A percentile compares a stretch with the other conserved stretches of the same genome.
phyloP scores from a whole-genome alignment of 2,113 vertebrate species.

The Noturus placidus region DNA sequence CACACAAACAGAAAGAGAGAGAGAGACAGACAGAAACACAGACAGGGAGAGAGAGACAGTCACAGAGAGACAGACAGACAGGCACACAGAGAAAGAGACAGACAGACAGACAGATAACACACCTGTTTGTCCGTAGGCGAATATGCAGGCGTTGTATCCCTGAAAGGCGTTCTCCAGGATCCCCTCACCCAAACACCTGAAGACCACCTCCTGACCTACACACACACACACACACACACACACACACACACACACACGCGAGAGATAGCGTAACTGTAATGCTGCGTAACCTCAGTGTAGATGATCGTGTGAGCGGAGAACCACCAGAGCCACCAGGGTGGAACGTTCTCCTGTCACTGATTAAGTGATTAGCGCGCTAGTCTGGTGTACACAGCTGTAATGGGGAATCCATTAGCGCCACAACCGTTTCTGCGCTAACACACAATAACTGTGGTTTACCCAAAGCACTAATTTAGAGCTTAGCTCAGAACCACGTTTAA shows the following conservation, averaged over 20 bases:
- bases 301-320: background rate
- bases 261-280: background rate
- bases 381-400: background rate
- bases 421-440: background rate
- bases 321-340: background rate
- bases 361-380: constrained; percentile 1
- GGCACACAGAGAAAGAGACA: background rate
- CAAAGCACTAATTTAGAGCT: constrained; percentile 32
- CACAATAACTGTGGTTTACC: constrained; percentile 12
- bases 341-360: background rate
- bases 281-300: background rate
- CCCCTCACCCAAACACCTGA: constrained; percentile 98
- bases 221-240: constrained; percentile 24
- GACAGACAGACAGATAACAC: background rate
- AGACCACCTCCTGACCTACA: constrained; percentile 96
- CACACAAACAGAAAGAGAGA: background rate
- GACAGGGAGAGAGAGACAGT: background rate
- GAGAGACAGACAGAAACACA: background rate
- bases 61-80: background rate
- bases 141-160: constrained; percentile 98
- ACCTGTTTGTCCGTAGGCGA: constrained; percentile 99
- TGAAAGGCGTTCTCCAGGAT: constrained; percentile 99
- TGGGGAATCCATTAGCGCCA: background rate
- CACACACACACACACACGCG: background rate
- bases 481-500: constrained; percentile 1